A percentile compares a stretch with the other conserved stretches of the same genome.
These are phyloP conservation scores for Siderastrea radians DNA, from an alignment of 92 coral and sea anemone genomes.

Conservation along the genomic window DNA sequence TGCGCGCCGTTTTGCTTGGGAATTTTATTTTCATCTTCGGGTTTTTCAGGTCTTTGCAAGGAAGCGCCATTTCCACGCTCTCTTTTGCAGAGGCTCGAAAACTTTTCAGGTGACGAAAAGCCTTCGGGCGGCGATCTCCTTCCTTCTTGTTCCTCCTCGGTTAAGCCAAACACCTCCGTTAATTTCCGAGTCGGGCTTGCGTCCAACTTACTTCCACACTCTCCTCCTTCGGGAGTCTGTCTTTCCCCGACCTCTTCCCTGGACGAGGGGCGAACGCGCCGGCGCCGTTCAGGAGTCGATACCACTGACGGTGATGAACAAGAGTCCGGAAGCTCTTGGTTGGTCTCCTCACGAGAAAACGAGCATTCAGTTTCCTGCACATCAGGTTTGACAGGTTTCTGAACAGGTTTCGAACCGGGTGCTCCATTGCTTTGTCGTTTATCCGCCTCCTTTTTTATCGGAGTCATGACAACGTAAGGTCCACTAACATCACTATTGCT, in stretches of 20 bases:
- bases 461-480: slow-evolving; percentile 20
- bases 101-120: slow-evolving; percentile 43
- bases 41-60: slow-evolving; percentile 24
- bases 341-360: neutral
- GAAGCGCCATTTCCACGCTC: slow-evolving; percentile 54
- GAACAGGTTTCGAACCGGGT: slow-evolving; percentile 27
- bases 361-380: slow-evolving; percentile 16
- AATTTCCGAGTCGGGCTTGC: slow-evolving; percentile 46
- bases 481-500: slow-evolving; percentile 32
- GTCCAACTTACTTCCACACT: slow-evolving; percentile 1
- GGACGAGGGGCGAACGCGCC: slow-evolving; percentile 46
- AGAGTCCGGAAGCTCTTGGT: slow-evolving; percentile 46
- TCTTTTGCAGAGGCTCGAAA: slow-evolving; percentile 29
- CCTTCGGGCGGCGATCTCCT: slow-evolving; percentile 52
- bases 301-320: slow-evolving; percentile 44
- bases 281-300: slow-evolving; percentile 48
- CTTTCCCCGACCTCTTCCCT: slow-evolving; percentile 37
- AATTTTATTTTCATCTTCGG: slow-evolving; percentile 7
- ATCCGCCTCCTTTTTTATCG: slow-evolving; percentile 26
- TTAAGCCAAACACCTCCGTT: slow-evolving; percentile 44
- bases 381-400: slow-evolving; percentile 16
- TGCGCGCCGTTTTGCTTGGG: neutral
- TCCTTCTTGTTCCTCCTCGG: slow-evolving; percentile 26
- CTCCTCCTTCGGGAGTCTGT: slow-evolving; percentile 51
- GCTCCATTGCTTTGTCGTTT: slow-evolving; percentile 20